phyloP scores from a whole-genome alignment of 2,797 vertebrate species.

The Geotria australis region DNA sequence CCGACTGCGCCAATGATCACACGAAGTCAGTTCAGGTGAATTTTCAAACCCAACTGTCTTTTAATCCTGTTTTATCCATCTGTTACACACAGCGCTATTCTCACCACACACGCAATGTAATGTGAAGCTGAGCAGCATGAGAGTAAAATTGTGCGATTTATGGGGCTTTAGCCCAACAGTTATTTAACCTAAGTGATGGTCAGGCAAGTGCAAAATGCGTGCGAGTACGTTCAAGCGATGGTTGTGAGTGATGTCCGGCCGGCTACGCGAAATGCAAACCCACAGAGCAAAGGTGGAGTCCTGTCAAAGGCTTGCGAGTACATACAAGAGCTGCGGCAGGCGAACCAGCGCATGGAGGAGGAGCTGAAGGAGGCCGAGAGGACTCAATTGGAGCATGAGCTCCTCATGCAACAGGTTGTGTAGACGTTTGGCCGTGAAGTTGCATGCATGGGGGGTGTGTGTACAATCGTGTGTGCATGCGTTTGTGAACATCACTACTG shows the following conservation, averaged over 20 bases:
- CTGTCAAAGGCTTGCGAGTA: constrained; percentile 73
- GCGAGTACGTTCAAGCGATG: too few relatives aligned
- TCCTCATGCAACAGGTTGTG: constrained; percentile 43
- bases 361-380: constrained; percentile 45
- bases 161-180: too few relatives aligned
- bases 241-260: too few relatives aligned
- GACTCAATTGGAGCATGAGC: constrained; percentile 48
- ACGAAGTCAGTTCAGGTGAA: constrained; percentile 52
- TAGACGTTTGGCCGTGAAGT: too few relatives aligned
- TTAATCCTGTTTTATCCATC: not conserved
- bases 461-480: too few relatives aligned
- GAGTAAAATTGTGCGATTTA: too few relatives aligned
- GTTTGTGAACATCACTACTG: too few relatives aligned
- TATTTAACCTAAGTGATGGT: too few relatives aligned
- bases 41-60: not conserved
- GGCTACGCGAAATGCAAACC: not conserved
- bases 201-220: too few relatives aligned
- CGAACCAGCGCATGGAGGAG: constrained; percentile 46
- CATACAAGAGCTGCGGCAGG: constrained; percentile 46
- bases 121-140: too few relatives aligned
- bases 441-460: too few relatives aligned
- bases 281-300: constrained; percentile 73
- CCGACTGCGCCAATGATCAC: constrained; percentile 47
- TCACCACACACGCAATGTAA: too few relatives aligned
- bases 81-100: not conserved